Evolutionary conservation across 2,888 invertebrate genomes (phyloP).

Genomic region (Noctua janthina): DNA sequence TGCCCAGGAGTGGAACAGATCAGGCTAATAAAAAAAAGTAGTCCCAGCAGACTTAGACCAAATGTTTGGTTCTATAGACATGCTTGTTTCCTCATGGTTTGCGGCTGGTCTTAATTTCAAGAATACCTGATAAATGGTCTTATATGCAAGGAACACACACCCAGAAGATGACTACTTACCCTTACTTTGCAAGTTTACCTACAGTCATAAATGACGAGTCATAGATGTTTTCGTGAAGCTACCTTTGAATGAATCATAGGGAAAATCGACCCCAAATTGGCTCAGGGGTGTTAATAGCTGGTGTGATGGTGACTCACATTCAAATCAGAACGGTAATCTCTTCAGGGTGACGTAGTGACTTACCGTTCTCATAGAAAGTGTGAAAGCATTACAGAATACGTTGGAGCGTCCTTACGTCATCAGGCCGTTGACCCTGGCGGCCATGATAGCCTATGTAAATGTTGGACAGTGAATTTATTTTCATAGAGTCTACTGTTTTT

Average conservation of each 20-base stretch:
- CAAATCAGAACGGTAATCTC: slow-evolving; percentile 35
- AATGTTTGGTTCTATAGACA: not conserved
- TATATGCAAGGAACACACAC: not conserved
- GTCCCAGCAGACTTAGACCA: not conserved
- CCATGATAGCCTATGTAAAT: slow-evolving; percentile 67
- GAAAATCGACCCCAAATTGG: slow-evolving; percentile 12
- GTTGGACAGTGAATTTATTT: slow-evolving; percentile 57
- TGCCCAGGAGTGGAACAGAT: not conserved
- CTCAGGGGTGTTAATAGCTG: slow-evolving; percentile 17
- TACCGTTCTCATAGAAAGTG: slow-evolving; percentile 73
- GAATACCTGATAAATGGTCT: not conserved
- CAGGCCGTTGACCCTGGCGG: slow-evolving; percentile 60
- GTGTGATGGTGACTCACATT: slow-evolving; percentile 39
- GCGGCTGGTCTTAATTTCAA: not conserved
- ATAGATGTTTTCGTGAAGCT: not conserved
- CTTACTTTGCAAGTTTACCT: not conserved
- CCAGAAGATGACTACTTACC: not conserved
- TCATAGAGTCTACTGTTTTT: slow-evolving; percentile 47
- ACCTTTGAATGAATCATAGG: slow-evolving; percentile 22
- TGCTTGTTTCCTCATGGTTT: not conserved
- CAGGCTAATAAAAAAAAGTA: not conserved
- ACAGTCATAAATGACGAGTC: not conserved
- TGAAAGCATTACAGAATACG: slow-evolving; percentile 68
- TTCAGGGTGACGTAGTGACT: slow-evolving; percentile 44
- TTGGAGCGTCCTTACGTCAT: slow-evolving; percentile 67